Percentiles rank a stretch among this genome's conserved stretches.
phyloP scores from a whole-genome alignment of 2,888 invertebrate genomes.

The Melinaea marsaeus region DNA sequence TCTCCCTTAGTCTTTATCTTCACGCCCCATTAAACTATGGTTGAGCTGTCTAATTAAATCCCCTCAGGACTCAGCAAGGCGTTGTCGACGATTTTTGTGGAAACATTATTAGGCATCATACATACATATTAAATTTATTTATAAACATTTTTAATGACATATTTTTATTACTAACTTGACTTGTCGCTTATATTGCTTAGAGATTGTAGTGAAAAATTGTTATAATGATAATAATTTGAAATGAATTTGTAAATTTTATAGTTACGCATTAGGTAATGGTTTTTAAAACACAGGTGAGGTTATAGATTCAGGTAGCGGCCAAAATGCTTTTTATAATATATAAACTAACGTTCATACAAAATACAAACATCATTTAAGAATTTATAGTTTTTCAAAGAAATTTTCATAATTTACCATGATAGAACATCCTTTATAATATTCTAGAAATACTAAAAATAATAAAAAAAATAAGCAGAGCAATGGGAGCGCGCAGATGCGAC shows the following conservation, averaged over 20 bases:
- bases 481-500: slow-evolving; percentile 65
- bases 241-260: no score
- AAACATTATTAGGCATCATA: slow-evolving; percentile 31
- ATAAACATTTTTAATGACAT: background rate
- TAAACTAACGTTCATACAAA: no score
- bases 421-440: background rate
- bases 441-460: slow-evolving; percentile 44
- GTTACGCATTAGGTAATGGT: no score
- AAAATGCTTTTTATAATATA: no score
- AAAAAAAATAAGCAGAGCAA: slow-evolving; percentile 41
- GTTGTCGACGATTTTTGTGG: slow-evolving; percentile 48
- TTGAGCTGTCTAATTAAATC: slow-evolving; percentile 66
- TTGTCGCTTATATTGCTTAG: no score
- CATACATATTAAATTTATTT: slow-evolving; percentile 21
- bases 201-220: no score
- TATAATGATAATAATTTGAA: no score
- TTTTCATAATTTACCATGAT: slow-evolving; percentile 5
- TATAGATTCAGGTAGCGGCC: no score
- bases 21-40: slow-evolving; percentile 62
- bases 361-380: no score
- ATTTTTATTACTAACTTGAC: no score
- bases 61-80: slow-evolving; percentile 48
- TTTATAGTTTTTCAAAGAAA: no score
- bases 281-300: no score
- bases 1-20: slow-evolving; percentile 60